Evolutionary conservation across 2,797 vertebrate species (phyloP).

Genomic region (Botia kubotai): DNA sequence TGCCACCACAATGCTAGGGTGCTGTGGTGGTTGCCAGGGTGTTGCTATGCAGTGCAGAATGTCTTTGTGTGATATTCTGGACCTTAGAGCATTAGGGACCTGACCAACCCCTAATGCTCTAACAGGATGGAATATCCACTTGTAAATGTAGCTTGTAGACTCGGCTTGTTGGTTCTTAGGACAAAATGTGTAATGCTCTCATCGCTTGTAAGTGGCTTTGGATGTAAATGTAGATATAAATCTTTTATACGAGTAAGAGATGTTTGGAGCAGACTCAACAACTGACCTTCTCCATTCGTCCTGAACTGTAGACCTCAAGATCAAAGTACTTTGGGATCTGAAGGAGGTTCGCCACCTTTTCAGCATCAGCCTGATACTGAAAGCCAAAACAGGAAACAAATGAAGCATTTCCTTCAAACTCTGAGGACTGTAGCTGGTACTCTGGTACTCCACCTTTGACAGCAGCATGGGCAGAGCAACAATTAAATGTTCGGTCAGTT

Average conservation of each 20-base stretch:
- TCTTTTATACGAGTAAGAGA: background rate
- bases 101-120: too few species aligned
- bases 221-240: too few species aligned
- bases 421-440: background rate
- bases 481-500: conserved; percentile 98
- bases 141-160: too few species aligned
- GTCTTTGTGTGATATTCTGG: too few species aligned
- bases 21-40: too few species aligned
- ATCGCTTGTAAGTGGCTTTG: too few species aligned
- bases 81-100: background rate
- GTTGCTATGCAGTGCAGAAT: too few species aligned
- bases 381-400: background rate
- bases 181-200: too few species aligned
- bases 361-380: conserved; percentile 71
- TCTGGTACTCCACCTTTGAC: conserved; percentile 85
- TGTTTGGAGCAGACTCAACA: background rate
- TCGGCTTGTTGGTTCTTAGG: too few species aligned
- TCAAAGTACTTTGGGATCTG: conserved; percentile 98
- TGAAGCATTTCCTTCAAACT: background rate
- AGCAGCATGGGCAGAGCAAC: conserved; percentile 97
- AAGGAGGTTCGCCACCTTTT: conserved; percentile 98
- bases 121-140: too few species aligned
- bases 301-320: conserved; percentile 96
- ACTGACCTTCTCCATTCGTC: conserved; percentile 88
- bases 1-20: too few species aligned